Evolutionary conservation across 2,113 vertebrate species (phyloP), one percentile per base, ranked within the genome.

Genomic region (Pimephales promelas): DNA sequence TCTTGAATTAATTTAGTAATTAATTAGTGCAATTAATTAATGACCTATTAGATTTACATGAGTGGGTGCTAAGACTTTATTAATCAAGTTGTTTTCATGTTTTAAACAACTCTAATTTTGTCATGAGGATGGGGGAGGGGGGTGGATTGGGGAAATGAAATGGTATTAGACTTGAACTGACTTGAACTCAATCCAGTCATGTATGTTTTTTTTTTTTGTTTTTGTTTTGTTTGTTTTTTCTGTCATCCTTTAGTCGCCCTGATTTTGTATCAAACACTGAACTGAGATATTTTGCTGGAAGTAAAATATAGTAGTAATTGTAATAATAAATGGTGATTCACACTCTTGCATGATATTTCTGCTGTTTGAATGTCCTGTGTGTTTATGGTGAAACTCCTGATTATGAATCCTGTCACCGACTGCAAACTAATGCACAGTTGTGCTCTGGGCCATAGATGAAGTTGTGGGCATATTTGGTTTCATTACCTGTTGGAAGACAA

Each of bases 261-360:
- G 16, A 18, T 34, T 3, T 34, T 16, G 2, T 31, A 31, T 14
- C 26, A 31, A 11, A 20, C 14, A 28, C 6, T 34, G 3, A 66
- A 66, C 1, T 4, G 6, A 20, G 62, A 34, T 0, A 31, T 66
- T 66, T 20, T 54, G 52, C 18, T 54, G 18, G 16, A 54, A 7
- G 2, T 54, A 2, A 18, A 49, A 3, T 14, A 16, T 49, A 49
- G 40, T 49, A n/a, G n/a, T n/a, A n/a, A n/a, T n/a, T n/a, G n/a
- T n/a, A n/a, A n/a, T 49, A 47, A 6, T 20, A 20, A 18, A 20
- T 54, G 18, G 52, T 54, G 6, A 20, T 54, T 54, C 6, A 54
- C 18, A 54, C 52, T 54, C 6, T 28, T 28, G 6, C 36, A 85
- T 91, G 88, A 89, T 90, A 87, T 90, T 91, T 87, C 13, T 52